Base-by-base conservation (phyloP, 2,888 invertebrate species). In the Rugalucina vietnamica region DNA sequence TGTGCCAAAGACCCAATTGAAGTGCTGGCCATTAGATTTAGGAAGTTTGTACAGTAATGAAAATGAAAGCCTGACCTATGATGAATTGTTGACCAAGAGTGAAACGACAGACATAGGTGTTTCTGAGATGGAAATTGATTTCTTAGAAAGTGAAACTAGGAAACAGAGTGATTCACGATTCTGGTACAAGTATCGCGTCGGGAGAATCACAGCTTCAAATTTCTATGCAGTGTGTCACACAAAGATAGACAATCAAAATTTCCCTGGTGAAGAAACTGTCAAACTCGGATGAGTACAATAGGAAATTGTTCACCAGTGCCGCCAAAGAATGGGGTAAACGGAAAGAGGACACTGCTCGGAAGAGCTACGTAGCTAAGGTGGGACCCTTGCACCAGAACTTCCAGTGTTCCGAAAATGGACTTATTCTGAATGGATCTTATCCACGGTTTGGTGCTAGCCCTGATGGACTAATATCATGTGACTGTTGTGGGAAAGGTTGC, bases 361-460 rank as follows among this genome's bases (percentile, higher is more conserved):
- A 69, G 10, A 37, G 29, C 27, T 80, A 80, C 34, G 37, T 32
- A n/a, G 43, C 34, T 21, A 65, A 18, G 8, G 0, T 73, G 72
- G 0, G 37, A 18, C 8, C 14, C 3, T 29, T 50, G 2, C 81
- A 84, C 37, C n/a, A 36, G 10, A 57, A 85, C 43, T 79, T 82
- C 27, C 18, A 34, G 0, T 29, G 50, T 39, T 34, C 18, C 18
- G 72, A 60, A n/a, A 43, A 39, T 50, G 85, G 82, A 18, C 50
- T 85, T 0, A 18, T 76, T 34, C 39, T 85, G 12, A 75, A 71
- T 29, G 21, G 34, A 43, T 32, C 49, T 1, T 81, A 79, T n/a
- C 78, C 79, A 14, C 27, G 75, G 36, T 81, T 84, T 76, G 81
- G 84, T 14, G 85, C 86, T 37, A 84, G 84, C 50, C 86, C 84